Evolutionary conservation across 2,888 invertebrate genomes (phyloP), one percentile per base, ranked within the genome.

Genomic region (Lycocerus yunnanus): DNA sequence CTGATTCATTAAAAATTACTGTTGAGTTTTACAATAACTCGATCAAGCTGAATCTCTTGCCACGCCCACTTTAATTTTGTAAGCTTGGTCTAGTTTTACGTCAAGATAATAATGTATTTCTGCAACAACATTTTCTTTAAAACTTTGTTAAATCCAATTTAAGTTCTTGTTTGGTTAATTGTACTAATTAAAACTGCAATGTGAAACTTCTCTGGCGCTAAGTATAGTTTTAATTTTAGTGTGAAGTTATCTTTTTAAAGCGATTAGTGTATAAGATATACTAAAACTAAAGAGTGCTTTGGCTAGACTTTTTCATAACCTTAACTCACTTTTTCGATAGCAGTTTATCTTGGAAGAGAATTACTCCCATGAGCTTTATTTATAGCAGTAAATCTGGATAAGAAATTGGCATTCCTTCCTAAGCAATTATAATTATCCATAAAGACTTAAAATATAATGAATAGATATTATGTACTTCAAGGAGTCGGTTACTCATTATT

Each of bases 311-410:
- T 63, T 63, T 63, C 61, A 63, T 63, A 63, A 43, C 43, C 43
- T 43, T 43, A 43, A 63, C 20, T 63, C 61, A 63, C 66, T 66
- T 20, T 58, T 66, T 66, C 71, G 58, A 71, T 71, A 18, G 71
- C 66, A 69, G 60, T 73, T 73, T 73, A 73, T 73, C 73, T 69
- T 69, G 10, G 43, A 65, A 14, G 58, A 58, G 60, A 73, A 73
- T 58, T 73, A 66, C 66, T 69, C 73, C 73, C 73, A 66, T 15
- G 73, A 69, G 73, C 69, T 70, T 73, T 73, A 73, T 73, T 73
- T 73, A 73, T 73, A 61, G 73, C 67, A 67, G 15, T 27, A 73
- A 67, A 73, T 73, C 73, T 69, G 73, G 69, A 73, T 73, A 73
- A 73, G 66, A 66, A 66, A 69, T 73, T 69, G 73, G 73, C 73